A percentile compares a stretch with the other conserved stretches of the same genome.
phyloP scores from a whole-genome alignment of 2,888 invertebrate genomes.

The Synergus umbraculus region DNA sequence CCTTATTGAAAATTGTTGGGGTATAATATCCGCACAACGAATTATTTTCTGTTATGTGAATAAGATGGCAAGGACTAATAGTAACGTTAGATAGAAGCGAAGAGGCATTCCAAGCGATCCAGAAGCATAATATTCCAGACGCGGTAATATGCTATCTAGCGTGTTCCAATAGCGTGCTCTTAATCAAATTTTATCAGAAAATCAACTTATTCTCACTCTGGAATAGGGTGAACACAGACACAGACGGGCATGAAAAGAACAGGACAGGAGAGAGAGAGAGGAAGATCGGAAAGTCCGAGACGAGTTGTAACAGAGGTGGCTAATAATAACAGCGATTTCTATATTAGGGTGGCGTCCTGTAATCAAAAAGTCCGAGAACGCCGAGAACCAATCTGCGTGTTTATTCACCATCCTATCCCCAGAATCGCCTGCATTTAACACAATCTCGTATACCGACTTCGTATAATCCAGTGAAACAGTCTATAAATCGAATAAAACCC shows the following conservation, averaged over 20 bases:
- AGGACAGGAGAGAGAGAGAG: conserved; percentile 4
- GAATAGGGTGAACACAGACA: neutral
- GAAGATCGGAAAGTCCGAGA: conserved; percentile 17
- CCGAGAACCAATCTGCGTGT: conserved; percentile 18
- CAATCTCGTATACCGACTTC: neutral
- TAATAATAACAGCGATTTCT: conserved; percentile 20
- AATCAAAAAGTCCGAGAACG: too few relatives aligned
- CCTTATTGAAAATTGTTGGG: conserved; percentile 1
- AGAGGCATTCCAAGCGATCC: conserved; percentile 7
- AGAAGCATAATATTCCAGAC: neutral
- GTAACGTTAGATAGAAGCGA: neutral
- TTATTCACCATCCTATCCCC: conserved; percentile 11
- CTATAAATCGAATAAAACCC: conserved; percentile 17
- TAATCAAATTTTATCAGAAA: conserved; percentile 11
- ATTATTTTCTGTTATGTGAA: neutral
- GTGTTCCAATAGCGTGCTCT: neutral
- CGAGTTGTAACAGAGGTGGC: neutral
- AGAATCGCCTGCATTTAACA: neutral
- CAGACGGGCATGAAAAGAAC: conserved; percentile 11
- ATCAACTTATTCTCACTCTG: conserved; percentile 1
- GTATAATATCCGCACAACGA: neutral
- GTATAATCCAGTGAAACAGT: conserved; percentile 15
- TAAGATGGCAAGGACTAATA: neutral
- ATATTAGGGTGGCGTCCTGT: neutral
- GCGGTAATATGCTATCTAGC: conserved; percentile 9